Evolutionary conservation across 1,140 invertebrate species (phyloP).

Genomic region (Gryllus bimaculatus): DNA sequence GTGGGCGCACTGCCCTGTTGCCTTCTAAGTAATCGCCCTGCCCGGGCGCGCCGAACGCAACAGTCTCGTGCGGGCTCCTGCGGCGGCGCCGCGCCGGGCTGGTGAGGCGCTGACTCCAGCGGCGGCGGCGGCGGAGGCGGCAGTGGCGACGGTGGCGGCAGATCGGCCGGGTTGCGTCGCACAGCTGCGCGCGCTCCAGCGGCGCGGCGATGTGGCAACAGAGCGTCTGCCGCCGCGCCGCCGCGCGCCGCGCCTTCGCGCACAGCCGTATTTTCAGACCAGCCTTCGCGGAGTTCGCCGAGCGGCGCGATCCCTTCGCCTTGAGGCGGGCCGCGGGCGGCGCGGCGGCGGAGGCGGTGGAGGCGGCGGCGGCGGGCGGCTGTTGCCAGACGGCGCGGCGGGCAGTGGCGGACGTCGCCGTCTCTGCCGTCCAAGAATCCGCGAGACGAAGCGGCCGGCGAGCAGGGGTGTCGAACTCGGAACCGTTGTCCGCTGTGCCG

Average conservation of each 20-base stretch:
- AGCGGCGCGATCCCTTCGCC: background rate
- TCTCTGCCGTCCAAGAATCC: background rate
- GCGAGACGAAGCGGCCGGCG: background rate
- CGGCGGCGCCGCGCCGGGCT: background rate
- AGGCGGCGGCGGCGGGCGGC: too few relatives aligned
- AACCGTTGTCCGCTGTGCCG: too few relatives aligned
- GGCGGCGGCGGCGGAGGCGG: too few relatives aligned
- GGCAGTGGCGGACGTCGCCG: background rate
- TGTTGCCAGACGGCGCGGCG: slow-evolving; percentile 1
- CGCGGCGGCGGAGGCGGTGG: too few relatives aligned
- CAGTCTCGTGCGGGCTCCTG: background rate
- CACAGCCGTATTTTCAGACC: background rate
- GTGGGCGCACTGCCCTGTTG: background rate
- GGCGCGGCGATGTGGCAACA: background rate
- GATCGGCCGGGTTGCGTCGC: background rate
- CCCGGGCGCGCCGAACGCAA: background rate
- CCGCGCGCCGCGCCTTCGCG: background rate
- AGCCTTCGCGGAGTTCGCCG: background rate
- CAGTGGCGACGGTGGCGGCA: too few relatives aligned
- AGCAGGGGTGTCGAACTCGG: too few relatives aligned
- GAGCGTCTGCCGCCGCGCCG: background rate
- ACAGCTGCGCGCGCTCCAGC: background rate
- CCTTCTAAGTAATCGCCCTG: too few relatives aligned
- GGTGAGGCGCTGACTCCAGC: background rate
- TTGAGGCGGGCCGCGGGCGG: background rate